Conservation (phyloP, 2,113 vertebrate species). For the Oceanodroma tethys region DNA sequence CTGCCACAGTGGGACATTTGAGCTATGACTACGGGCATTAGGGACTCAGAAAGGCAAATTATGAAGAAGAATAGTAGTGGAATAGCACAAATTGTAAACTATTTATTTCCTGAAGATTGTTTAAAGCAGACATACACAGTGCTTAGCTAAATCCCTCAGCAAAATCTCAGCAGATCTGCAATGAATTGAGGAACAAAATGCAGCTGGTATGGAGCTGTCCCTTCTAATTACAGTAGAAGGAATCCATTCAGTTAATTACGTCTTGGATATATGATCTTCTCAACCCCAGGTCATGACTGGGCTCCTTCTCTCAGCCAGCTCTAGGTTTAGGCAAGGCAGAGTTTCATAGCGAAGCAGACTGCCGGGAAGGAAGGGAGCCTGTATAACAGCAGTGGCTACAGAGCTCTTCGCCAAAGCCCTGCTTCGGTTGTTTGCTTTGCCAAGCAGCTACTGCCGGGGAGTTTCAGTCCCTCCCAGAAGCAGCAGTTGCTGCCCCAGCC, state of each 20-base stretch:
- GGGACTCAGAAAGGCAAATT: background rate
- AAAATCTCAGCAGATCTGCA: background rate
- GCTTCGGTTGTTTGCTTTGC: background rate
- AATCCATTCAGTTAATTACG: background rate
- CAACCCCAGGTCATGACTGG: background rate
- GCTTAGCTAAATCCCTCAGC: background rate
- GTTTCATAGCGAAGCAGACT: background rate
- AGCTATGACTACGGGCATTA: background rate
- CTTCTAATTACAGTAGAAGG: background rate
- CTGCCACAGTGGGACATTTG: background rate
- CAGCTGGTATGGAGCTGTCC: background rate
- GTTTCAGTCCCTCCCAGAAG: background rate
- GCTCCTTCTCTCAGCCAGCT: background rate
- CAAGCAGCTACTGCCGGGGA: background rate
- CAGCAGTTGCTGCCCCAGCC: background rate
- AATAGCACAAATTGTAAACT: background rate
- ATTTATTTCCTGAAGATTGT: background rate
- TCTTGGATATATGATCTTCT: background rate
- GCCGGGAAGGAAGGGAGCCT: background rate
- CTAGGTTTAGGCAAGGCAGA: background rate
- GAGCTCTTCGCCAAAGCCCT: background rate
- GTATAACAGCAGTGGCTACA: background rate
- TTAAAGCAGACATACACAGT: background rate
- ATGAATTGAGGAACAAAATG: background rate
- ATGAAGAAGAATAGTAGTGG: background rate